Base-by-base conservation (phyloP, 2,888 invertebrate species). In the Amorpha juglandis region DNA sequence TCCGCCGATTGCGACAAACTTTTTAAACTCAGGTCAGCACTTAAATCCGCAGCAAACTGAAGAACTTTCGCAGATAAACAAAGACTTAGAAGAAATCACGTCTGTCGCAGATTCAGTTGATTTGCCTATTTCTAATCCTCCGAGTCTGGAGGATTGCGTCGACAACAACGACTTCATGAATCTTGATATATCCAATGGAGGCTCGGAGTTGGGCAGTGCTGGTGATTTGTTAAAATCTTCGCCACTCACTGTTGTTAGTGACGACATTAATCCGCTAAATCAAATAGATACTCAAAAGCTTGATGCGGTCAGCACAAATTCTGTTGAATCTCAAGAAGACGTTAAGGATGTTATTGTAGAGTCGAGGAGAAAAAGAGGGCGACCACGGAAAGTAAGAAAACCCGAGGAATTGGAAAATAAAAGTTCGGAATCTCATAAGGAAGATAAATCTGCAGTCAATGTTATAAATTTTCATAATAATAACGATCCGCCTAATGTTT, bases 401-500 rank as follows among this genome's bases (percentile, higher is more conserved):
- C 73, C 77, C 16, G 85, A 82, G 64, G 89, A 88, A 67, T 84
- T 80, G 70, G 78, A 78, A 52, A 83, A 70, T 68, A 83, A 83
- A 75, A 67, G 68, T 63, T 63, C 75, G 65, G 89, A 89, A 88
- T 88, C 89, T 90, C 88, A 87, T 62, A 87, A 89, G 74, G 87
- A 88, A 77, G 85, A 85, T 33, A 92, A 91, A 75, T 87, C 87
- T 38, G 87, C 74, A 45, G 87, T 87, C 27, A 91, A 90, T 70
- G 92, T 92, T 58, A 94, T 94, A 35, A 94, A 94, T 82, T 93
- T 94, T 75, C 92, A 91, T 70, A 91, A 92, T 72, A 91, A 87
- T 72, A 91, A 91, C 70, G 93, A 93, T 73, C 89, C 93, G 35
- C 88, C 96, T 0, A 96, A 96, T 78, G 97, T 97, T 21, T 98